phyloP scores from a whole-genome alignment of 2,888 invertebrate genomes.

The Masnerella sp. region DNA sequence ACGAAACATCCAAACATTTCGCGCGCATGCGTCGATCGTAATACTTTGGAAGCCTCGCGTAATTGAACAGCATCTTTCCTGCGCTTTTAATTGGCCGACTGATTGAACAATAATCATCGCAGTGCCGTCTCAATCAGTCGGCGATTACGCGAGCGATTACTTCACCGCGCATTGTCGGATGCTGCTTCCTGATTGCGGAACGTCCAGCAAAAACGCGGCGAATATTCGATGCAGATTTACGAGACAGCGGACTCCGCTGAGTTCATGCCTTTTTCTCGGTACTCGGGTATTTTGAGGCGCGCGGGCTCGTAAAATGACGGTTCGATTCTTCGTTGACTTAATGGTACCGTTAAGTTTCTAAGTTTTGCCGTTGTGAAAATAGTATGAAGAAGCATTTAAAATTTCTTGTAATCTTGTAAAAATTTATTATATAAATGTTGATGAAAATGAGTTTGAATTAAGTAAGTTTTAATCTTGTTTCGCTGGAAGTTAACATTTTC shows the following conservation, averaged over 20 bases:
- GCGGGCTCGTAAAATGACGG: neutral
- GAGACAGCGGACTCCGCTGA: neutral
- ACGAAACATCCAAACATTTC: conserved; percentile 8
- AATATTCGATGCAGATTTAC: conserved; percentile 1
- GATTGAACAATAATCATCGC: conserved; percentile 43
- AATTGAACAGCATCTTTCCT: conserved; percentile 41
- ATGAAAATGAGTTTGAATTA: no score
- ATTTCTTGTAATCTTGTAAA: no score
- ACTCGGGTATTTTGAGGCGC: neutral
- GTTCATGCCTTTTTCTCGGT: conserved; percentile 2
- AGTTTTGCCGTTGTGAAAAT: no score
- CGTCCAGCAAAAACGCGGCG: no score
- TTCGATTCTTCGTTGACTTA: no score
- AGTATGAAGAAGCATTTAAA: no score
- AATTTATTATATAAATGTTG: no score
- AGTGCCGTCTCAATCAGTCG: conserved; percentile 17
- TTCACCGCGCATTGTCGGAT: conserved; percentile 16
- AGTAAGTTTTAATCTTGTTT: no score
- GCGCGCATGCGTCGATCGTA: conserved; percentile 22
- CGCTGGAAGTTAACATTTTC: no score
- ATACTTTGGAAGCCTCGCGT: conserved; percentile 27
- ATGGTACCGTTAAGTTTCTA: no score
- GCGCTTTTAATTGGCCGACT: conserved; percentile 22
- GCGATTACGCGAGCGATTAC: conserved; percentile 28
- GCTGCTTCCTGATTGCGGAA: conserved; percentile 33